Percentiles rank a stretch among this genome's conserved stretches.
These are phyloP conservation scores for Linurgus olivaceus DNA, from an alignment of 2,797 vertebrate species.

Conservation along the genomic window DNA sequence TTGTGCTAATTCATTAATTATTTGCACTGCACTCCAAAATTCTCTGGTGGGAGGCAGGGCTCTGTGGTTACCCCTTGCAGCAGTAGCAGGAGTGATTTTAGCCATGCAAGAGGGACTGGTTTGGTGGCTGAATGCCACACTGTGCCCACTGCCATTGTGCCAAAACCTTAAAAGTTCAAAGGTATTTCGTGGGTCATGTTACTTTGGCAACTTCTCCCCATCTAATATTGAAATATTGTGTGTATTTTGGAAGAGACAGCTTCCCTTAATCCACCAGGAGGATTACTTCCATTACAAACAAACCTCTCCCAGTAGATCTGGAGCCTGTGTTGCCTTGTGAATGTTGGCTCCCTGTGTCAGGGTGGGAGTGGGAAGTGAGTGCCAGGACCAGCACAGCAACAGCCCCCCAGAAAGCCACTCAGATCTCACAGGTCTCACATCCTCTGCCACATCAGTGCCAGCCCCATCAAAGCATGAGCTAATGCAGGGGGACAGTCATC, in stretches of 20 bases:
- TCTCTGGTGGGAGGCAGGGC: not conserved
- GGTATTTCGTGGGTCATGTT: not conserved
- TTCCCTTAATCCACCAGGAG: not conserved
- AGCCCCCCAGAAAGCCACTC: not conserved
- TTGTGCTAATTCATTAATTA: not conserved
- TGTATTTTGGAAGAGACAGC: constrained; percentile 13
- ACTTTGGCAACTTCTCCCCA: not conserved
- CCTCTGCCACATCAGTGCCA: not conserved
- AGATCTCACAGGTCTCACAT: fast-evolving
- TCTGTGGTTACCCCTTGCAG: not conserved
- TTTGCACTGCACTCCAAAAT: not conserved
- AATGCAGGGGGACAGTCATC: not conserved
- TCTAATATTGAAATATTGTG: not conserved
- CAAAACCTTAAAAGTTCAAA: not conserved
- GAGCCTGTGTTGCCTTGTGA: not conserved
- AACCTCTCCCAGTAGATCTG: not conserved
- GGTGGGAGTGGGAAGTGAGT: not conserved
- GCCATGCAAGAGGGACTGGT: not conserved
- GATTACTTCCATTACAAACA: constrained; percentile 35
- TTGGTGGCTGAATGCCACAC: not conserved
- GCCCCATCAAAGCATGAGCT: not conserved
- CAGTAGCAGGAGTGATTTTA: not conserved
- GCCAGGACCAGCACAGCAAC: not conserved
- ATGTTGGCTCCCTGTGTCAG: not conserved
- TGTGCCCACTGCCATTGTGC: fast-evolving